A percentile compares a stretch with the other conserved stretches of the same genome.
These are phyloP conservation scores for Alligator sinensis DNA, from an alignment of 2,113 vertebrate genomes.

Conservation along the genomic window DNA sequence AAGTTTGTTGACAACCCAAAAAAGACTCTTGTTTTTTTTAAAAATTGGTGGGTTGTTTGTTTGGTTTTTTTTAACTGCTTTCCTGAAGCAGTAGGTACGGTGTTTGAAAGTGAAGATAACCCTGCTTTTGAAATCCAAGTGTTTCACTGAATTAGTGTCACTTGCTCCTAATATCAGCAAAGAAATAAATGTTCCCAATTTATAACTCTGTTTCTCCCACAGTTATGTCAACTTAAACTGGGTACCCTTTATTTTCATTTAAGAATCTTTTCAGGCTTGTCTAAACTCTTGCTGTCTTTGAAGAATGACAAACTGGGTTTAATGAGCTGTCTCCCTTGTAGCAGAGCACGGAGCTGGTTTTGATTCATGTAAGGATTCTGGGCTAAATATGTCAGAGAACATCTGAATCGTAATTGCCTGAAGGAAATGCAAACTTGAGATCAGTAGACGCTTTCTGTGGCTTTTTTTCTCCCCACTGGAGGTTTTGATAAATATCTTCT, in stretches of 20 bases:
- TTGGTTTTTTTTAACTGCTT: too few species aligned
- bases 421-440: not conserved
- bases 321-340: not conserved
- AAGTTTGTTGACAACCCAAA: too few species aligned
- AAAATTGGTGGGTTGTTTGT: too few species aligned
- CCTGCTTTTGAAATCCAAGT: too few species aligned
- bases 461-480: not conserved
- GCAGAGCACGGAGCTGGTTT: too few species aligned
- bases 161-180: too few species aligned
- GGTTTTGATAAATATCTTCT: not conserved
- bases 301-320: not conserved
- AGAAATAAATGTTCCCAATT: too few species aligned
- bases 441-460: not conserved
- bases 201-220: too few species aligned
- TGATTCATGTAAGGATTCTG: not conserved
- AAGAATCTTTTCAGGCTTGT: not conserved
- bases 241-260: not conserved
- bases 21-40: too few species aligned
- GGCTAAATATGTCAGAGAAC: not conserved
- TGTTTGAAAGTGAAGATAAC: too few species aligned
- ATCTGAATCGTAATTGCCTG: not conserved
- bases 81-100: too few species aligned
- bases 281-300: not conserved
- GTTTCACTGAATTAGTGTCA: too few species aligned
- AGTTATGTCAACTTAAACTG: not conserved